Evolutionary conservation across 2,113 vertebrate species (phyloP), one percentile per base, ranked within the genome.

Genomic region (Hippolais icterina): DNA sequence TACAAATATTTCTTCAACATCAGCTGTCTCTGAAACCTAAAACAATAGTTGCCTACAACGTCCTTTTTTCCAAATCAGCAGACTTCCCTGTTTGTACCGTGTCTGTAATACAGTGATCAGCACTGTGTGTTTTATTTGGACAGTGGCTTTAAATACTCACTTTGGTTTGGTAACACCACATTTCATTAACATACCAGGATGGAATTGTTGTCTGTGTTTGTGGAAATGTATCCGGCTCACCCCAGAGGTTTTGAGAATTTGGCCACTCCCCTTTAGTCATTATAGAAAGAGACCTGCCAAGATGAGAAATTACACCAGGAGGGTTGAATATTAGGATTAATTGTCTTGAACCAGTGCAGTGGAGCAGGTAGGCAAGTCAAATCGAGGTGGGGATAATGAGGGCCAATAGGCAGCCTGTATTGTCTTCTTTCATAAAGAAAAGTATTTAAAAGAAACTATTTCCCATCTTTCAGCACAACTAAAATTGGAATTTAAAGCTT

Each of bases 321-420:
- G 98, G 97, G 96, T 97, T 98, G 98, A 98, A 99, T 99, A 99
- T 99, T 99, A 99, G 99, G 98, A 99, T 99, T 99, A 99, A 99
- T 99, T 99, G 99, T 99, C 98, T 99, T 98, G 98, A 99, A 98
- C 98, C 98, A 98, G 98, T 98, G 98, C 98, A 97, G 97, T 97
- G 98, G 98, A 99, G 98, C 99, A 99, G 98, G 98, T 98, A 98
- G 97, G 97, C 98, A 98, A 98, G 98, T 98, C 98, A 98, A 98
- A 98, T 98, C 80, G 97, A 98, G 98, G 98, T 98, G 98, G 96
- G 98, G 98, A 98, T 98, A 98, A 99, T 98, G 98, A 98, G 89
- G 98, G 96, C 98, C 98, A 97, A 98, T 96, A 97, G 98, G 97
- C 97, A 97, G 95, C 97, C 96, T 96, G 94, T 97, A 98, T 98